Evolutionary conservation across 35 echinoderm and acorn worm species (phyloP).

Genomic region (Hemicentrotus pulcherrimus): DNA sequence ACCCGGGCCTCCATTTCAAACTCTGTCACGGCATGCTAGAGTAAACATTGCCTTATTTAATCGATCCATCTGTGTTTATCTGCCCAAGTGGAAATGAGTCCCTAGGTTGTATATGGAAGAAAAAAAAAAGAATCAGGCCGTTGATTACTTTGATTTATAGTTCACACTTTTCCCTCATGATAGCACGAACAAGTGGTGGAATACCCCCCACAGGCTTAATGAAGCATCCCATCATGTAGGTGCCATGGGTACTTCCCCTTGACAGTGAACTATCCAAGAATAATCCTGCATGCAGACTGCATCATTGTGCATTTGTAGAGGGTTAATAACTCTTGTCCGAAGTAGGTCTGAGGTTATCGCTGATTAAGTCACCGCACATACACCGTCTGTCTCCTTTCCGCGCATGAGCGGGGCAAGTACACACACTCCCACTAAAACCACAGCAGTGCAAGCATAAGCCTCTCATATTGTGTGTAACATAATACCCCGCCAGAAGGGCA

Average conservation of each 20-base stretch:
- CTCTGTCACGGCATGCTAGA: not conserved
- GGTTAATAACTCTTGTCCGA: not conserved
- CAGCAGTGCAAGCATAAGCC: not conserved
- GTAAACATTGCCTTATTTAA: slow-evolving; percentile 13
- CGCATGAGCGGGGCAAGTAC: not conserved
- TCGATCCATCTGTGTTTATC: not conserved
- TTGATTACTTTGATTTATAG: not conserved
- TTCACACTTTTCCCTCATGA: not conserved
- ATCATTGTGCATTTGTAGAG: slow-evolving; percentile 20
- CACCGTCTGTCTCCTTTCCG: not conserved
- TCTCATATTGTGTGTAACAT: not conserved
- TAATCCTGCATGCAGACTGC: not conserved
- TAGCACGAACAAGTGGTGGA: not conserved
- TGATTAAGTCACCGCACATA: not conserved
- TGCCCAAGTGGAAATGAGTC: not conserved
- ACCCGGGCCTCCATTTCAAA: not conserved
- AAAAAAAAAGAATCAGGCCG: not conserved
- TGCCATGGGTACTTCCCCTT: slow-evolving; percentile 26
- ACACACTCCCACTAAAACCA: not conserved
- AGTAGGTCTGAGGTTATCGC: slow-evolving; percentile 30
- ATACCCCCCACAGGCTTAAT: slow-evolving; percentile 9
- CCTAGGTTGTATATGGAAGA: not conserved
- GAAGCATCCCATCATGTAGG: not conserved
- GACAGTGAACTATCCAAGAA: not conserved
- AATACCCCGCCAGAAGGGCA: not conserved